phyloP scores from a whole-genome alignment of 2,113 vertebrate species.

The Gymnarchus niloticus region DNA sequence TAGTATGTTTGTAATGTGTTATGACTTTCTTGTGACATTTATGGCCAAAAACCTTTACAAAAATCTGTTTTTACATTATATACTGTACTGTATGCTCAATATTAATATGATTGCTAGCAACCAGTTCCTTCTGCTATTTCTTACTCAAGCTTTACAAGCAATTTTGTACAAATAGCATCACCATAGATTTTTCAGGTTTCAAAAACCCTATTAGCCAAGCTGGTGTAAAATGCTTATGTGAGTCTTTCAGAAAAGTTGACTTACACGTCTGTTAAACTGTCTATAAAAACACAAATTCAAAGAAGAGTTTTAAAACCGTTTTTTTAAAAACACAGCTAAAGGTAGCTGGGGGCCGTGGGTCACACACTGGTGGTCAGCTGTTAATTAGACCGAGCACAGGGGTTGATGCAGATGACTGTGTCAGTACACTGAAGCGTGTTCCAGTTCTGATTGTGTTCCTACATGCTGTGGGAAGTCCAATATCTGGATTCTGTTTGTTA shows the following conservation, averaged over 20 bases:
- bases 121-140: not conserved
- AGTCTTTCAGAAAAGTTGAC: not conserved
- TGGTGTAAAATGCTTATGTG: not conserved
- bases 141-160: not conserved
- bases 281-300: not conserved
- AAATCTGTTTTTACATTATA: not conserved
- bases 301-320: not conserved
- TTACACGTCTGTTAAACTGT: not conserved
- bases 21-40: not conserved
- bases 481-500: no score
- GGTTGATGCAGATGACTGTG: no score
- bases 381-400: no score
- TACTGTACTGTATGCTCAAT: not conserved
- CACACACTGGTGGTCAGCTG: no score
- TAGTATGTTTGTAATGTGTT: not conserved
- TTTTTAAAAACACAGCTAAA: not conserved
- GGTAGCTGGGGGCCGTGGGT: not conserved
- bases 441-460: no score
- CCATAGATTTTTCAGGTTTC: not conserved
- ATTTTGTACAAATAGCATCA: not conserved
- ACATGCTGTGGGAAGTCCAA: no score
- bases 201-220: not conserved
- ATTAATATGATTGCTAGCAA: not conserved
- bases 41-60: no score
- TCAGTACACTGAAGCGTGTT: no score